Evolutionary conservation across 2,888 invertebrate genomes (phyloP), one percentile per base, ranked within the genome.

Genomic region (Tromatobia lineatoria): DNA sequence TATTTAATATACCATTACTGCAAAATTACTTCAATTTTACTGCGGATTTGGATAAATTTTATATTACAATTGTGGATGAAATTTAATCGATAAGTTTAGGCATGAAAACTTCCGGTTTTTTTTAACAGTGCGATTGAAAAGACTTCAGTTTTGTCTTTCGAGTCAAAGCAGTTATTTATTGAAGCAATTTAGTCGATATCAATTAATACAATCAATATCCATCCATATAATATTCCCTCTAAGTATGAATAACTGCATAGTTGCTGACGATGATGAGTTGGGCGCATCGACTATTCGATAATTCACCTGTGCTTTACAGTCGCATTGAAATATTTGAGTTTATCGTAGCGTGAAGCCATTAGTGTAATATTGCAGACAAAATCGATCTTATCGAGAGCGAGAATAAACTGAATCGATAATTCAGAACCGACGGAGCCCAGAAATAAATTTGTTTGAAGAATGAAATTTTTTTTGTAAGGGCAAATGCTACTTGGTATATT

Each of bases 401-500:
- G 67, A 76, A 76, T 57, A 25, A 42, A 67, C 66, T 38, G 52
- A 11, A 10, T 34, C 61, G 42, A 45, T 66, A 66, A 76, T 42
- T 64, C 34, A 18, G 20, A 4, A n/a, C 42, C 38, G 20, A 64
- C 23, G 18, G 20, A 20, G 11, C 0, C 38, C 2, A 18, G 42
- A 20, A 6, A 38, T 10, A 64, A 64, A 64, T 64, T 18, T 64
- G 13, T 42, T 64, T 38, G 38, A 64, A 38, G 10, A 11, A 1
- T 42, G 10, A 42, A 10, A n/a, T 64, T 10, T 18, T 38, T 18
- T 64, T 18, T 64, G 10, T 20, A 20, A 38, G 38, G 20, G 64
- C 10, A 64, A 38, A 38, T 38, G 11, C 18, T 1, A 64, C 10
- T 18, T 38, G 20, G n/a, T 38, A 20, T 64, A 64, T 64, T 64